phyloP scores from a whole-genome alignment of 2,888 invertebrate genomes.

The Acleris emargana region DNA sequence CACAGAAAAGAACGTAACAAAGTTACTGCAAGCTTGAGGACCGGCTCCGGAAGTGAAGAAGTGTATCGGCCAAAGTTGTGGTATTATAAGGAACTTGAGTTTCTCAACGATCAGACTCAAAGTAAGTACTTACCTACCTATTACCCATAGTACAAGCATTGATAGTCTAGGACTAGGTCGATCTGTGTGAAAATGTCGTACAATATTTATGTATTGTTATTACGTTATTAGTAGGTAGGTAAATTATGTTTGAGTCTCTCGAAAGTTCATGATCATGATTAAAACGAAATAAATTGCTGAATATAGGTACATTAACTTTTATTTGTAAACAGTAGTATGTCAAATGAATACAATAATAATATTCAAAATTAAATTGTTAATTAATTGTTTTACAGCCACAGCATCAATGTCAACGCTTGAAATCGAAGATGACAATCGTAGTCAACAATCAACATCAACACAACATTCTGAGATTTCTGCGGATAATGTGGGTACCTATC shows the following conservation, averaged over 20 bases:
- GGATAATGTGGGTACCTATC: slow-evolving; percentile 13
- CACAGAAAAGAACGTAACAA: slow-evolving; percentile 6
- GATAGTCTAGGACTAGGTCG: slow-evolving; percentile 16
- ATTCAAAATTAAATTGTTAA: slow-evolving; percentile 10
- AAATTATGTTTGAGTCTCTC: slow-evolving; percentile 14
- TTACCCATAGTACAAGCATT: slow-evolving; percentile 10
- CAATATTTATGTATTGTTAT: slow-evolving; percentile 13
- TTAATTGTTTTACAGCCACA: slow-evolving; percentile 19
- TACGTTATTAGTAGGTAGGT: slow-evolving; percentile 9
- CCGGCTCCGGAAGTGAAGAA: slow-evolving; percentile 6
- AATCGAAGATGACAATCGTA: slow-evolving; percentile 11
- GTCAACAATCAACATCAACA: slow-evolving; percentile 9
- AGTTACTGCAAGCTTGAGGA: slow-evolving; percentile 7
- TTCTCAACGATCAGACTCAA: slow-evolving; percentile 8
- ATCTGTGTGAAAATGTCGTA: slow-evolving; percentile 14
- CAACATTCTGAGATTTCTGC: slow-evolving; percentile 9
- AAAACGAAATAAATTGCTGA: slow-evolving; percentile 15
- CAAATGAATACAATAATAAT: slow-evolving; percentile 13
- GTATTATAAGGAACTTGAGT: slow-evolving; percentile 13
- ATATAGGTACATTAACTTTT: slow-evolving; percentile 11
- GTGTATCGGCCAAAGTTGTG: slow-evolving; percentile 6
- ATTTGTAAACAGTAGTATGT: slow-evolving; percentile 16
- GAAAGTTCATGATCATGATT: slow-evolving; percentile 11
- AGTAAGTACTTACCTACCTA: slow-evolving; percentile 12
- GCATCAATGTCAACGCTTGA: slow-evolving; percentile 21